phyloP scores from a whole-genome alignment of 2,113 vertebrate genomes.

The Phodopus roborovskii region DNA sequence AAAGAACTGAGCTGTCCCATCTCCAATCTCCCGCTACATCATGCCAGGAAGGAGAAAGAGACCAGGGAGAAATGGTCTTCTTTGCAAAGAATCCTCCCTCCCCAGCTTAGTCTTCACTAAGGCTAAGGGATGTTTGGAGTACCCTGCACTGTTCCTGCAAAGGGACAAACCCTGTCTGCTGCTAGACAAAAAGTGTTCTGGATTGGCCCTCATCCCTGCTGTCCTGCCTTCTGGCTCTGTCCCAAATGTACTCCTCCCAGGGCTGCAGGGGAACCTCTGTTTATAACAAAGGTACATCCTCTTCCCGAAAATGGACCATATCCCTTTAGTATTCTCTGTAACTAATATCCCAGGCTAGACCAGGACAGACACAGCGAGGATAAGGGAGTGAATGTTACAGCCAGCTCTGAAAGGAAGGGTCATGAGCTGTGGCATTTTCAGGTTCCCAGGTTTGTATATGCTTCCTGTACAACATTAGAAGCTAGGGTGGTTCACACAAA shows the following conservation, averaged over 20 bases:
- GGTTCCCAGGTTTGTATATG: neutral
- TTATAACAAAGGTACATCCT: neutral
- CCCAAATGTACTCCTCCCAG: neutral
- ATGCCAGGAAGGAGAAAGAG: neutral
- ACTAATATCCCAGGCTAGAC: neutral
- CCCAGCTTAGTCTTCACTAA: neutral
- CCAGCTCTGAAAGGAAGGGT: neutral
- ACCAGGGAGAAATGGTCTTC: neutral
- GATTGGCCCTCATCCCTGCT: fast-evolving
- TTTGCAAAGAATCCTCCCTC: neutral
- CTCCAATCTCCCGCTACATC: no score
- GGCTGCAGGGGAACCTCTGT: neutral
- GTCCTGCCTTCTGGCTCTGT: neutral
- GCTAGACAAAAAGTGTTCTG: no score
- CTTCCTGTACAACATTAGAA: neutral
- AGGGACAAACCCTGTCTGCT: neutral
- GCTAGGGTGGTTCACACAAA: neutral
- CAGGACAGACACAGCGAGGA: neutral
- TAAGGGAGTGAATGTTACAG: neutral
- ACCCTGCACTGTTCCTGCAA: neutral
- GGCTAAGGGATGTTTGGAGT: neutral
- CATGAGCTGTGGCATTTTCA: neutral
- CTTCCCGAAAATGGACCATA: neutral
- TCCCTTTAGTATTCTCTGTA: neutral
- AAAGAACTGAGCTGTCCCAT: neutral